Percentiles rank a stretch among this genome's conserved stretches.
These are phyloP conservation scores for Thripadectes ignobilis DNA, from an alignment of 2,797 vertebrate species.

Conservation along the genomic window DNA sequence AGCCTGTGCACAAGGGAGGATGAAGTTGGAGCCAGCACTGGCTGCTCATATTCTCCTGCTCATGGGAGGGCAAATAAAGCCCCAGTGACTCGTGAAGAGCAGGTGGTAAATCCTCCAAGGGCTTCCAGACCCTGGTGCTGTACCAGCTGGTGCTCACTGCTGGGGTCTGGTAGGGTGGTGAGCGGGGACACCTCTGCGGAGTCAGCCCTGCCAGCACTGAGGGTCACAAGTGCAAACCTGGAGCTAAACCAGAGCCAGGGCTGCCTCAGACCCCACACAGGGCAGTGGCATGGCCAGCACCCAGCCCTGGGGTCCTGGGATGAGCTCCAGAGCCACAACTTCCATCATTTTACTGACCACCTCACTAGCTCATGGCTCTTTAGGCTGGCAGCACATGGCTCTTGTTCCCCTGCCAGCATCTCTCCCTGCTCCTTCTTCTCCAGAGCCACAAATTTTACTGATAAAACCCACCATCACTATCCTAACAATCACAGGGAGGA, in stretches of 20 bases:
- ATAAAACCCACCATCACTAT: not conserved
- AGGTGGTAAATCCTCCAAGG: not conserved
- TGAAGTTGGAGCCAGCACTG: not conserved
- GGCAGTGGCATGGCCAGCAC: not conserved
- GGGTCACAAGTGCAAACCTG: not conserved
- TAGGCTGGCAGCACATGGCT: not conserved
- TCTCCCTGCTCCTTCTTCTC: not conserved
- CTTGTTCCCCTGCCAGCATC: not conserved
- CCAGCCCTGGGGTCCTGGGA: not conserved
- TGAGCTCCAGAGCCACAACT: not conserved
- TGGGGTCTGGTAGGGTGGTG: not conserved
- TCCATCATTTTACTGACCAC: not conserved
- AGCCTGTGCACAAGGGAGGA: rapidly evolving
- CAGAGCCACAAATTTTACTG: not conserved
- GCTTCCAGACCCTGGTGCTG: not conserved
- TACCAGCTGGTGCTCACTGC: not conserved
- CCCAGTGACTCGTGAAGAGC: not conserved
- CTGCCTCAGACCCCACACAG: rapidly evolving
- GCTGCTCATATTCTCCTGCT: not conserved
- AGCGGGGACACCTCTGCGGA: not conserved
- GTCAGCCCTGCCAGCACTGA: not conserved
- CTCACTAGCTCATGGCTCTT: not conserved
- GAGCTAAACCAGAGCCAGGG: not conserved
- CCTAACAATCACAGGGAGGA: not conserved
- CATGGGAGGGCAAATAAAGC: not conserved